Percentiles rank a stretch among this genome's conserved stretches.
Conservation (phyloP, 2,797 vertebrate species). For the Argya squamiceps region DNA sequence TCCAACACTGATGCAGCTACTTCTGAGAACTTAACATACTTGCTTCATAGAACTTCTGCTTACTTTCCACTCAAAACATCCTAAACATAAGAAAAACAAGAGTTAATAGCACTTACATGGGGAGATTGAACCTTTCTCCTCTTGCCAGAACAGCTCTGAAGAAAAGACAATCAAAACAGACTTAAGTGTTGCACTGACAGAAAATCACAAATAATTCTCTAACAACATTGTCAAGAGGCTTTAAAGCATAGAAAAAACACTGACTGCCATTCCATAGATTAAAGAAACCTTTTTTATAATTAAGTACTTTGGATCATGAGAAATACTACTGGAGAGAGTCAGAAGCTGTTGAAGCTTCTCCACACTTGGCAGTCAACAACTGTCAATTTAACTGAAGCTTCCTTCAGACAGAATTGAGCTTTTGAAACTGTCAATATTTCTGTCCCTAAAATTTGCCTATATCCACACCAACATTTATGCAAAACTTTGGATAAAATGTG, state of each 20-base stretch:
- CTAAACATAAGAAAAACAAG: not conserved
- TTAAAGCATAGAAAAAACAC: not conserved
- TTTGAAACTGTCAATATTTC: not conserved
- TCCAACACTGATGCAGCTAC: not conserved
- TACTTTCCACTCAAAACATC: not conserved
- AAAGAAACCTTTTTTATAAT: conserved; percentile 3
- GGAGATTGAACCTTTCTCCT: conserved; percentile 83
- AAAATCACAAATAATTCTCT: not conserved
- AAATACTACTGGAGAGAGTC: conserved; percentile 4
- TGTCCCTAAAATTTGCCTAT: not conserved
- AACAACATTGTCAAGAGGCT: not conserved
- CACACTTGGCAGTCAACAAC: not conserved
- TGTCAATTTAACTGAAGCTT: conserved; percentile 8
- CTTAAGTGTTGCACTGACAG: not conserved
- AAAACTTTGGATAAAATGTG: not conserved
- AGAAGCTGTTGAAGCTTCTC: conserved; percentile 22
- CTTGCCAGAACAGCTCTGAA: conserved; percentile 88
- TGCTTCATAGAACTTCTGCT: not conserved
- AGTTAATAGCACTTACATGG: conserved; percentile 80
- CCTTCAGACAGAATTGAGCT: not conserved
- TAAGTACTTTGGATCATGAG: conserved; percentile 1
- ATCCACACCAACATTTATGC: not conserved
- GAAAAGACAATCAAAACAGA: conserved; percentile 34
- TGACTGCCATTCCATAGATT: not conserved
- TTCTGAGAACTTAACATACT: not conserved